Base-by-base conservation (phyloP, 2,888 invertebrate genomes). In the Bombylius major region DNA sequence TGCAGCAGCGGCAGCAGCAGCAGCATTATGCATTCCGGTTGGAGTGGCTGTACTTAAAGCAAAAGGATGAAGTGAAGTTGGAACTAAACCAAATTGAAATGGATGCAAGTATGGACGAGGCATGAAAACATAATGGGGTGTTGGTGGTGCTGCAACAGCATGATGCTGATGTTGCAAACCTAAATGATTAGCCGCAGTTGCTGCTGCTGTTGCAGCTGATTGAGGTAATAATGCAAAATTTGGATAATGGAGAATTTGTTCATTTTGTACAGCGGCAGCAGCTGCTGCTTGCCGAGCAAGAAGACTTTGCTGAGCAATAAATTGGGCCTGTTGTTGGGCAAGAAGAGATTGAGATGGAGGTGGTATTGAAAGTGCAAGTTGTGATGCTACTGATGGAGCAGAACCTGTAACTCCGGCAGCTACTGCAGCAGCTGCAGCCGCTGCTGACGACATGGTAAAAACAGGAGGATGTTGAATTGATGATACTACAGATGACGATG, bases 271-370 rank as follows among this genome's bases (percentile, higher is more conserved):
- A 50, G 81, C 79, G 6, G 79, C 76, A 44, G 76, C 75, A 64
- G 82, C 82, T 66, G 83, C 83, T 68, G 82, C 82, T 64, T 84
- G 86, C 5, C 80, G 77, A 51, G 81, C 82, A 57, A 86, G 70
- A 50, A 86, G 75, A 72, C 77, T 84, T 67, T 85, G 85, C 67
- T 84, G 84, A 53, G 86, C 86, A 67, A 86, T 84, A 61, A 78
- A 76, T 67, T 79, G 78, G 4, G 78, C 78, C 63, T 77, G 77
- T 62, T 79, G 79, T 62, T 79, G 79, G 8, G 78, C 79, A 56
- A 77, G 67, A 47, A 78, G 64, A 1, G 77, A 74, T 5, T 75
- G 70, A 63, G 69, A 59, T 5, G 70, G 69, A 9, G 75, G 70
- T 12, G 73, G 70, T 60, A 73, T 67, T 32, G 72, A 67, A 5